A percentile compares a stretch with the other conserved stretches of the same genome.
phyloP scores from a whole-genome alignment of 2,888 invertebrate genomes.

The Drosophila greeni region DNA sequence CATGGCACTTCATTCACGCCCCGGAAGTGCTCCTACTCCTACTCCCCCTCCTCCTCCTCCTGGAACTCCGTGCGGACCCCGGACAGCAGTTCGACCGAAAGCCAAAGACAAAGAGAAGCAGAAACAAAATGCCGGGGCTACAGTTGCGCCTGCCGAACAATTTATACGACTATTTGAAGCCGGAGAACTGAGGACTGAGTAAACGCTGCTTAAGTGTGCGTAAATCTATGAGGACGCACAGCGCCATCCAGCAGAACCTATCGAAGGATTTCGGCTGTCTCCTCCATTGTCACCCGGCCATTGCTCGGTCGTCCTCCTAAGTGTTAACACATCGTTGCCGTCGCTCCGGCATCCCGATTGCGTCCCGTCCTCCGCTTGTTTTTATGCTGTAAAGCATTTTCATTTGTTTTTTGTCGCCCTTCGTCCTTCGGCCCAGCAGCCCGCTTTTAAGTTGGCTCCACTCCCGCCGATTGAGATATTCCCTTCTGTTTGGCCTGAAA shows the following conservation, averaged over 20 bases:
- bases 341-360: slow-evolving; percentile 8
- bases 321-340: slow-evolving; percentile 60
- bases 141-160: slow-evolving; percentile 48
- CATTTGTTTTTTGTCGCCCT: slow-evolving; percentile 45
- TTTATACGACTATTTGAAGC: slow-evolving; percentile 55
- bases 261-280: slow-evolving; percentile 48
- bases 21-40: slow-evolving; percentile 31
- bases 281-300: slow-evolving; percentile 34
- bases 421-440: slow-evolving; percentile 11
- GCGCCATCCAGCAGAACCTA: slow-evolving; percentile 30
- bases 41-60: background rate
- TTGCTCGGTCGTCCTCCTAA: slow-evolving; percentile 36
- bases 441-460: slow-evolving; percentile 15
- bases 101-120: slow-evolving; percentile 36
- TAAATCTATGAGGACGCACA: slow-evolving; percentile 59
- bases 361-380: slow-evolving; percentile 27
- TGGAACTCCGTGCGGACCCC: slow-evolving; percentile 11
- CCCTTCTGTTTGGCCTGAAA: slow-evolving; percentile 40
- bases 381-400: slow-evolving; percentile 47
- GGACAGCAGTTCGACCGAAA: slow-evolving; percentile 26
- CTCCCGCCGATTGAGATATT: slow-evolving; percentile 24
- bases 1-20: slow-evolving; percentile 66
- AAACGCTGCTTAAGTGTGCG: slow-evolving; percentile 65
- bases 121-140: slow-evolving; percentile 44
- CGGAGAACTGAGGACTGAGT: slow-evolving; percentile 37